Evolutionary conservation across 2,113 vertebrate species (phyloP), one percentile per base, ranked within the genome.

Genomic region (Ploceus nigricollis): DNA sequence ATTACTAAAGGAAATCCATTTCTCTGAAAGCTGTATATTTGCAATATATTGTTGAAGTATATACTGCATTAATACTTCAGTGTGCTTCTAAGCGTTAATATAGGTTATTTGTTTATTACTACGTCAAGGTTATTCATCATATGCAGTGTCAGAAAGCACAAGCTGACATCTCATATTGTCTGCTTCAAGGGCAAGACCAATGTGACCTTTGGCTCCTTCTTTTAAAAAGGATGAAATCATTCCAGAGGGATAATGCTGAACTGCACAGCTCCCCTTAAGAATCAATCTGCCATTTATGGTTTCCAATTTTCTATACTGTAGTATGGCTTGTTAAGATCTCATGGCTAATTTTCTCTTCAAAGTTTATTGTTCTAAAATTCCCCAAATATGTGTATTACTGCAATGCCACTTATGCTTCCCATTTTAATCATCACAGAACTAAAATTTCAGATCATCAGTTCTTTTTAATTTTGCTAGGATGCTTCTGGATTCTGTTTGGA

Each of bases 81-180:
- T 54, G 28, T 61, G 68, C 39, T 94, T 61, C 72, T 57, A 87
- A 94, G 96, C 53, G 3, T 84, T 80, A 95, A 73, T 94, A 91
- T 25, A 89, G 70, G 66, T 87, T 95, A 96, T 96, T 97, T 97
- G 96, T 97, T 97, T 97, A 95, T 96, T 93, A 87, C 94, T 94
- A 68, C 90, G 28, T 96, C 92, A 93, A 94, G 93, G 94, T 95
- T 96, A 94, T 97, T 97, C 90, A 97, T 97, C 94, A 97, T 92
- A 95, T 54, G 94, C 89, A 89, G 82, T 94, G 96, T 97, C 97
- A 97, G 96, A 97, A 92, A 97, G 97, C 97, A 96, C 97, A 96
- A 90, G 95, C 97, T 83, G 97, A 95, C 96, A 96, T 95, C 97
- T 97, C 96, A 93, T 91, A 95, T 96, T 96, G 93, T 97, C 97